Percentiles rank a stretch among this genome's conserved stretches.
These are phyloP conservation scores for Sminthopsis crassicaudata DNA, from an alignment of 2,113 vertebrate genomes.

Conservation along the genomic window DNA sequence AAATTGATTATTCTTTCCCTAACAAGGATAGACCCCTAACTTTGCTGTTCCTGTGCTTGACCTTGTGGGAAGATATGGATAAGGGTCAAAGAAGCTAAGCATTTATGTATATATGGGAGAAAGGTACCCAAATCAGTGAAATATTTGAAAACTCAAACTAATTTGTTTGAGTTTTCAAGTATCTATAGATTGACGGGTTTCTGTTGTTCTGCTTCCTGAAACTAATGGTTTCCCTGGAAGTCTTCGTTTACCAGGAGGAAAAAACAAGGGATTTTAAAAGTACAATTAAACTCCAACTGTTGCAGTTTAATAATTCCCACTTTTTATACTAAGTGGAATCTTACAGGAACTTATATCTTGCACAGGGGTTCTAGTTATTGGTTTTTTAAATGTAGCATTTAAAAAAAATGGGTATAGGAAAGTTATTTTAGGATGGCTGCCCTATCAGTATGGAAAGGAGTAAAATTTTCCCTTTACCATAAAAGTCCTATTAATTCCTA, in stretches of 20 bases:
- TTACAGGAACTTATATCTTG: constrained; percentile 28
- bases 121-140: background rate
- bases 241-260: background rate
- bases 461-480: constrained; percentile 55
- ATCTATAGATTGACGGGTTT: background rate
- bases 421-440: background rate
- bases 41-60: background rate
- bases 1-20: too few relatives aligned
- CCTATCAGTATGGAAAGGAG: constrained; percentile 60
- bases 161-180: background rate
- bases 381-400: background rate
- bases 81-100: background rate
- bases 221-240: background rate
- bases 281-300: constrained; percentile 20
- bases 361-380: background rate
- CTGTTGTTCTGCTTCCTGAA: constrained; percentile 27
- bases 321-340: constrained; percentile 14
- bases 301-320: constrained; percentile 26
- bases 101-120: background rate
- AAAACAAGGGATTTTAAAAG: constrained; percentile 15
- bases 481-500: constrained; percentile 60
- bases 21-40: too few relatives aligned
- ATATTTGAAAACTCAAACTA: too few relatives aligned
- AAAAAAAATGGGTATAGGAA: background rate
- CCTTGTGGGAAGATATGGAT: background rate